These are phyloP conservation scores for Hybos culiciformis DNA, from an alignment of 2,888 invertebrate species.

Conservation along the genomic window DNA sequence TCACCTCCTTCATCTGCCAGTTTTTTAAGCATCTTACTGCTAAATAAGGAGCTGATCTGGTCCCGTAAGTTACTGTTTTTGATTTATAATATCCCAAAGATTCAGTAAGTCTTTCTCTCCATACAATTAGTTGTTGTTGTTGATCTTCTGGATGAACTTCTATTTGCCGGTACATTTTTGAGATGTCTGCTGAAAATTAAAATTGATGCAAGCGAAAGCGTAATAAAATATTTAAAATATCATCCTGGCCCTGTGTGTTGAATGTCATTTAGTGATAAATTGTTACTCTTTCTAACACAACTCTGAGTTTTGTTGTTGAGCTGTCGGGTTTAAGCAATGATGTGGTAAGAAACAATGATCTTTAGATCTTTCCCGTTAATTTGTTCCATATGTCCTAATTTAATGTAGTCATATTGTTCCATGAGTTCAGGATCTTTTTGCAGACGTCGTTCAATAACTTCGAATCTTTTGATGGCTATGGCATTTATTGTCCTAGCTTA, in stretches of 20 bases:
- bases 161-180: conserved; percentile 12
- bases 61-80: conserved; percentile 12
- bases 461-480: too few relatives aligned
- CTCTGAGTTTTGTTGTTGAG: conserved; percentile 3
- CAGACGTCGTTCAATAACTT: too few relatives aligned
- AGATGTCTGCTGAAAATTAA: conserved; percentile 12
- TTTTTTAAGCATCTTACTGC: conserved; percentile 14
- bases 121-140: conserved; percentile 11
- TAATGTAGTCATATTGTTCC: too few relatives aligned
- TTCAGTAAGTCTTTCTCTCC: too few relatives aligned
- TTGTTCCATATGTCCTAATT: too few relatives aligned
- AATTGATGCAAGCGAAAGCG: conserved; percentile 7
- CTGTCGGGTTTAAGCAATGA: conserved; percentile 4
- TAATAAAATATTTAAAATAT: conserved; percentile 7
- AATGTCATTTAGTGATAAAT: conserved; percentile 10
- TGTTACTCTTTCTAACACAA: conserved; percentile 7
- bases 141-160: conserved; percentile 5
- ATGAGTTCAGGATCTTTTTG: too few relatives aligned
- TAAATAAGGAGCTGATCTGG: conserved; percentile 15
- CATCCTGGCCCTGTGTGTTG: conserved; percentile 8
- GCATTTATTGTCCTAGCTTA: too few relatives aligned
- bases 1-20: conserved; percentile 9
- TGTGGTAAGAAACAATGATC: conserved; percentile 6
- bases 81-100: too few relatives aligned
- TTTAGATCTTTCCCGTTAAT: too few relatives aligned